Evolutionary conservation across 2,888 invertebrate species (phyloP).

Genomic region (Zaprionus obscuricornis): DNA sequence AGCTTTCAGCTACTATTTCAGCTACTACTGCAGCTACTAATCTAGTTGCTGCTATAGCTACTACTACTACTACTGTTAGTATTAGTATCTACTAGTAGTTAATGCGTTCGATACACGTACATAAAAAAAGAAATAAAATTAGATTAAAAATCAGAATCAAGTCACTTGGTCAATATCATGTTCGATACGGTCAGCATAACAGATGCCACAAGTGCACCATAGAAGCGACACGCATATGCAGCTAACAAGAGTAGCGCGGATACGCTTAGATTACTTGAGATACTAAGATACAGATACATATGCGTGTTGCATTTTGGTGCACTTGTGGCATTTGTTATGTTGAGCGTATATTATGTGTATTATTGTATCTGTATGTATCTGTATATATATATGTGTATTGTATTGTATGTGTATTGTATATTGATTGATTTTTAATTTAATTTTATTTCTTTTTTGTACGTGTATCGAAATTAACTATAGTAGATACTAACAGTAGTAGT

Average conservation of each 20-base stretch:
- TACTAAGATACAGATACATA: too few relatives aligned
- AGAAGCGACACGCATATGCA: too few relatives aligned
- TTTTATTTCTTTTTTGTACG: background rate
- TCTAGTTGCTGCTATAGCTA: too few relatives aligned
- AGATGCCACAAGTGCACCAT: constrained; percentile 9
- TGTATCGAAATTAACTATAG: background rate
- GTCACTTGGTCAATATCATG: constrained; percentile 66
- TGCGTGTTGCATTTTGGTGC: too few relatives aligned
- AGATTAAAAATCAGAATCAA: constrained; percentile 28
- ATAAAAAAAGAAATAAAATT: background rate
- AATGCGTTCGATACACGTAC: background rate
- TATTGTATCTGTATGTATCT: too few relatives aligned
- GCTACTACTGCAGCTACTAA: too few relatives aligned
- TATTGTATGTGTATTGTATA: too few relatives aligned
- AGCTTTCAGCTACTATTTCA: too few relatives aligned
- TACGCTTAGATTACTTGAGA: too few relatives aligned
- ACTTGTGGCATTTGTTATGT: constrained; percentile 20
- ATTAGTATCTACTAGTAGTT: background rate
- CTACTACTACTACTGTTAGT: background rate
- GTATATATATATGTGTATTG: background rate
- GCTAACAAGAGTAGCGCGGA: too few relatives aligned
- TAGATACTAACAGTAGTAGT: background rate
- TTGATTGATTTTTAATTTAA: constrained; percentile 41
- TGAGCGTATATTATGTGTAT: constrained; percentile 62
- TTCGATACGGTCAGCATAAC: constrained; percentile 56